Evolutionary conservation across 1,140 invertebrate genomes (phyloP), one percentile per base, ranked within the genome.

Genomic region (Drosophila aff.): DNA sequence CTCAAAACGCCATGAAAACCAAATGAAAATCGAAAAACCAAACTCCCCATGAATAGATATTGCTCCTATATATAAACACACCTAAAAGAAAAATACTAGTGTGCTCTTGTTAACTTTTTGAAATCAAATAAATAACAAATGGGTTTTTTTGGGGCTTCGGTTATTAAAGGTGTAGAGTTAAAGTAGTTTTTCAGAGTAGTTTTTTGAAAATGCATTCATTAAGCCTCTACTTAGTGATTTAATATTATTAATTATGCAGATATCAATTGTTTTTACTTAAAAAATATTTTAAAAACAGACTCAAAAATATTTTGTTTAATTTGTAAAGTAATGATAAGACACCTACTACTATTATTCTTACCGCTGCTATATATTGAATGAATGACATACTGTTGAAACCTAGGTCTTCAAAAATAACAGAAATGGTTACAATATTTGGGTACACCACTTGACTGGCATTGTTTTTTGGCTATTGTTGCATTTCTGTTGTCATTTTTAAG

Each of bases 401-500:
- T 73, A 61, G 55, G 55, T 52, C 55, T 47, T 73, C 46, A 38
- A 73, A 61, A 46, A 50, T 69, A 50, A 43, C 67, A 60, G 16
- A 28, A 60, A 43, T 71, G 31, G 67, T 61, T 31, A 52, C 38
- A 11, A 52, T 61, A 52, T 73, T 73, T 59, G 63, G 67, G 49
- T 55, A 28, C 41, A 57, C 73, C 55, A 66, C 52, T 72, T 64
- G 52, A 80, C 65, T 77, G 60, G 33, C 57, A 63, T 77, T 73
- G 81, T 58, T 73, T 61, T 80, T 52, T 59, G 72, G 64, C 66
- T 61, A 72, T 81, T 89, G 81, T 65, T 90, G 78, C 69, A 66
- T 59, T 84, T 81, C 75, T 79, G 62, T 80, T 79, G 85, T 90
- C 85, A 85, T 84, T 90, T 90, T 90, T 90, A 90, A 90, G 85